Base-by-base conservation (phyloP, 1,140 invertebrate species). In the Brachionus plicatilis region DNA sequence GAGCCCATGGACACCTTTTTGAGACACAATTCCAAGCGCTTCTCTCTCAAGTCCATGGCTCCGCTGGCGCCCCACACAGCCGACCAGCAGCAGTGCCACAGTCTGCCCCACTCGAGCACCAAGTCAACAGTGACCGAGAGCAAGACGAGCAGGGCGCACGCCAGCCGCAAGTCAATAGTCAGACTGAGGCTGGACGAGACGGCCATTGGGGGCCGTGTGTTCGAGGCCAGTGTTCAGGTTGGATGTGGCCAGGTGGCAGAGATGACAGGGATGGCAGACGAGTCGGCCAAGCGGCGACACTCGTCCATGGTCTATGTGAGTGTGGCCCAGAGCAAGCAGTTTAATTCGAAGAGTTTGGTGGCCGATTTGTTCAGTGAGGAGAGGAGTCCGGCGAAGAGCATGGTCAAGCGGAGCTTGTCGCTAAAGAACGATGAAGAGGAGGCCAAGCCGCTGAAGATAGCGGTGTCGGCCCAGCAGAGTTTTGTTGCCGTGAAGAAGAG, bases 91-190 rank as follows among this genome's bases (percentile, higher is more conserved):
- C 29, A 33, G 29, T 50, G 17, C 17, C 14, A 68, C 33, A 68
- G 33, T 33, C n/a, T 68, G 65, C 27, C 66, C 0, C 27, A 33
- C 11, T 14, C 27, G 33, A 68, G 33, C 12, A 29, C 14, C 41
- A 75, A 75, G 41, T 75, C 33, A 0, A 75, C 70, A 9, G 33
- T 75, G 17, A 75, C 70, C 17, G 37, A 45, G 11, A 43, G 2
- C 9, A 24, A 75, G 20, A 45, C 14, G 45, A 47, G 20, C 8
- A 8, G 9, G 20, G 4, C 20, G 41, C 47, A 80, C 37, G 45
- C 17, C 17, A 80, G 47, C 56, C 78, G 78, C 24, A 56, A 65
- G 29, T 80, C 78, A 20, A 53, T 80, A 8, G 78, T 80, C 14
- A 80, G 56, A 20, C 2, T 80, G 7, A 9, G 2, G 7, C 9